Conservation (phyloP, 1,140 invertebrate species). For the Leptopilina clavipes region DNA sequence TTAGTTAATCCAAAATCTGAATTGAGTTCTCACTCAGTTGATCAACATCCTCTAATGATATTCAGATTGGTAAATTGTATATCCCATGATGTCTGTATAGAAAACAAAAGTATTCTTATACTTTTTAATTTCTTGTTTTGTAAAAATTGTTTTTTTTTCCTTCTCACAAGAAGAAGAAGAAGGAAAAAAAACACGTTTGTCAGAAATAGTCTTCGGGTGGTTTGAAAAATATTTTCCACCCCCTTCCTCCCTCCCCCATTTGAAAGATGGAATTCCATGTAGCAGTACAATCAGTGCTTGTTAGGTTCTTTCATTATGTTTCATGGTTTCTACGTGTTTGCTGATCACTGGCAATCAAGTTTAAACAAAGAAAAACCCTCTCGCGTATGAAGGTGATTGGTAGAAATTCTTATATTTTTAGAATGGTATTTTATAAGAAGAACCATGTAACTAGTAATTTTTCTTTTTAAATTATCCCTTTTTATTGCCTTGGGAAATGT, state of each 20-base stretch:
- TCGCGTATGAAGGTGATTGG: neutral
- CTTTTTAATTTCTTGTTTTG: too few relatives aligned
- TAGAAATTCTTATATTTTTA: constrained; percentile 8
- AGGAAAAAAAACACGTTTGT: too few relatives aligned
- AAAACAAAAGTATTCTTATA: too few relatives aligned
- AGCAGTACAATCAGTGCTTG: constrained; percentile 7
- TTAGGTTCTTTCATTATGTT: constrained; percentile 1
- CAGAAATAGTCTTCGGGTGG: too few relatives aligned
- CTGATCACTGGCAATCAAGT: constrained; percentile 14
- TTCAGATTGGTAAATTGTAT: neutral
- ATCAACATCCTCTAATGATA: constrained; percentile 16
- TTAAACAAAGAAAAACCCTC: constrained; percentile 4
- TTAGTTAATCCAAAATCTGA: constrained; percentile 27
- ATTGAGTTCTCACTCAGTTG: constrained; percentile 24
- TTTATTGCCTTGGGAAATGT: neutral
- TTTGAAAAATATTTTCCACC: too few relatives aligned
- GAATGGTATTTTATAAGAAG: constrained; percentile 6
- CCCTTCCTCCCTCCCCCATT: too few relatives aligned
- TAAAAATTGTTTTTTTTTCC: too few relatives aligned
- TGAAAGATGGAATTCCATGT: constrained; percentile 15
- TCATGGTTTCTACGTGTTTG: constrained; percentile 20
- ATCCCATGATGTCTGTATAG: neutral
- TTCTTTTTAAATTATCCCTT: neutral
- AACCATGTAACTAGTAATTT: neutral
- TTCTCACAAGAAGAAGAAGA: too few relatives aligned